phyloP scores from a whole-genome alignment of 2,113 vertebrate genomes.

The Epinephelus moara region DNA sequence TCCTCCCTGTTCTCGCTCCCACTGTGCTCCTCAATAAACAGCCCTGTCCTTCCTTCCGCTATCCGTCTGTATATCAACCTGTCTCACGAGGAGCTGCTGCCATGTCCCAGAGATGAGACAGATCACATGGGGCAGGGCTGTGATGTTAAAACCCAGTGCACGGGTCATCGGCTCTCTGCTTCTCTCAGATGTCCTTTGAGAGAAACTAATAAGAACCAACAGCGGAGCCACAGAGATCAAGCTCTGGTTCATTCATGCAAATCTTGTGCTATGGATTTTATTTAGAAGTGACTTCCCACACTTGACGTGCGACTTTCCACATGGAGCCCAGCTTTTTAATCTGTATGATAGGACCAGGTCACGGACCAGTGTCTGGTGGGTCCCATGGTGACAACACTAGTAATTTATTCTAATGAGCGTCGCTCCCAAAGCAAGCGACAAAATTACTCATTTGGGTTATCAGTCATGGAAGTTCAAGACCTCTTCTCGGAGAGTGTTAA shows the following conservation, averaged over 20 bases:
- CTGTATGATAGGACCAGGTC: conserved; percentile 2
- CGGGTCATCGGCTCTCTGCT: conserved; percentile 36
- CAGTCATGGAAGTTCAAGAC: conserved; percentile 38
- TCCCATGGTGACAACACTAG: conserved; percentile 12
- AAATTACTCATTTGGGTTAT: conserved; percentile 38
- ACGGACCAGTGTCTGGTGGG: conserved; percentile 4
- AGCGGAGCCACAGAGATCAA: conserved; percentile 19
- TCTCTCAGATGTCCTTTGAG: conserved; percentile 37
- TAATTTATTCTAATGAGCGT: conserved; percentile 35
- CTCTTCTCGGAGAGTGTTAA: conserved; percentile 19
- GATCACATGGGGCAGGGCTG: conserved; percentile 32
- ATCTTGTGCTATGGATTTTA: background rate
- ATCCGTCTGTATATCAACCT: conserved; percentile 52
- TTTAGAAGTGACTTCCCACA: conserved; percentile 6
- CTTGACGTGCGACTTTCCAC: conserved; percentile 1
- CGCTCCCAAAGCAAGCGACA: background rate
- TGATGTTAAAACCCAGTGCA: conserved; percentile 34
- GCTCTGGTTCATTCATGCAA: background rate
- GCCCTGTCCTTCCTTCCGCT: conserved; percentile 53
- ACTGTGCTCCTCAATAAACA: conserved; percentile 60
- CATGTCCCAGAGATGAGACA: conserved; percentile 43
- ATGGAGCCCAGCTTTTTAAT: conserved; percentile 1
- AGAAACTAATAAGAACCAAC: conserved; percentile 43
- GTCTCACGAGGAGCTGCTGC: conserved; percentile 56
- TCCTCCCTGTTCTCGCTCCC: conserved; percentile 60